These are phyloP conservation scores for Acropternis orthonyx DNA, from an alignment of 2,797 vertebrate genomes.

Conservation along the genomic window DNA sequence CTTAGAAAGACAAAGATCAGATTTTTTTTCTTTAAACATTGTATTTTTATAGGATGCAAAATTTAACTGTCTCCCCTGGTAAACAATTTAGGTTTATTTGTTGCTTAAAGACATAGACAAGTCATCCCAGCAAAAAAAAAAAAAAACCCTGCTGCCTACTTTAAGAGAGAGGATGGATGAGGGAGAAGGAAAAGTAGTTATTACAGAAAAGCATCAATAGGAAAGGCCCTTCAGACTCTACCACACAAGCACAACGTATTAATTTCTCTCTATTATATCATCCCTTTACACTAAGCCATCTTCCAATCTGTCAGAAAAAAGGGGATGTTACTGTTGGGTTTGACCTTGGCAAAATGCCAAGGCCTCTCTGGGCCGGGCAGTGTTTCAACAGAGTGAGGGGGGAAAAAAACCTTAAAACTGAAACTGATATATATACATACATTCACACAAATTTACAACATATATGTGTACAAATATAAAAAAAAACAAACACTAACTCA, in stretches of 20 bases:
- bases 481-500: too few relatives aligned
- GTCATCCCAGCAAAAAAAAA: not conserved
- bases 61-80: not conserved
- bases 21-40: not conserved
- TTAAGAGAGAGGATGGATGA: not conserved
- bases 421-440: too few relatives aligned
- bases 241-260: not conserved
- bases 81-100: not conserved
- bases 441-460: too few relatives aligned
- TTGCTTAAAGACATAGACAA: not conserved
- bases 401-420: too few relatives aligned
- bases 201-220: not conserved
- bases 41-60: not conserved
- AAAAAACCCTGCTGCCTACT: not conserved
- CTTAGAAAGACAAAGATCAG: not conserved
- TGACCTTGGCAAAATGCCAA: too few relatives aligned
- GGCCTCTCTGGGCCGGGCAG: too few relatives aligned
- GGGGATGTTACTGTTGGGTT: too few relatives aligned
- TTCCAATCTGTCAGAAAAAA: not conserved
- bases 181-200: not conserved
- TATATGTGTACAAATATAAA: too few relatives aligned
- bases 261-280: not conserved
- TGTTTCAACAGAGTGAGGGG: too few relatives aligned
- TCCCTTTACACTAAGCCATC: not conserved
- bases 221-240: not conserved